Conservation (phyloP, 2,888 invertebrate species). For the Dryadula phaetusa region DNA sequence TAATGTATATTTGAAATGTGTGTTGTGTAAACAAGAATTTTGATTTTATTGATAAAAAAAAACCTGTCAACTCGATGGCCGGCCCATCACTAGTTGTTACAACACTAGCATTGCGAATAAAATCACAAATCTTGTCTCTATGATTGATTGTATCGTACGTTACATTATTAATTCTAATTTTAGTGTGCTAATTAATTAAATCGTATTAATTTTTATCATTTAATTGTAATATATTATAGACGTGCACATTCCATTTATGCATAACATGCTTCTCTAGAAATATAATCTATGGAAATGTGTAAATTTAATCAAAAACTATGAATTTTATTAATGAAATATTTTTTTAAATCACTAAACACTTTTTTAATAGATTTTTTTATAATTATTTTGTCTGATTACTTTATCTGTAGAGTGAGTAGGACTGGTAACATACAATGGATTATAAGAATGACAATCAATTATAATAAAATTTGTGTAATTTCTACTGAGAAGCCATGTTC, state of each 20-base stretch:
- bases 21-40: conserved; percentile 54
- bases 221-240: conserved; percentile 80
- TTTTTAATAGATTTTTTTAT: no score
- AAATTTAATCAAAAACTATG: no score
- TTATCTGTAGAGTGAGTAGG: no score
- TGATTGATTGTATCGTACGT: conserved; percentile 63
- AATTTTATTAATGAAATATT: no score
- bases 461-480: background rate
- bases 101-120: conserved; percentile 46
- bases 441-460: no score
- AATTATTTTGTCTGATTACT: no score
- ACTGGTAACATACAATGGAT: no score
- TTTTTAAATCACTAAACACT: no score
- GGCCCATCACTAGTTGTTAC: conserved; percentile 51
- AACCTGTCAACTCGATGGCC: conserved; percentile 49
- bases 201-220: conserved; percentile 78
- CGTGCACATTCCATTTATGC: conserved; percentile 79
- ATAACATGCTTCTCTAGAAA: conserved; percentile 71
- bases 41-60: conserved; percentile 50
- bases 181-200: conserved; percentile 83
- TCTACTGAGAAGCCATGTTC: conserved; percentile 66
- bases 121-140: conserved; percentile 67
- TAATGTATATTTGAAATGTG: conserved; percentile 52
- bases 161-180: conserved; percentile 77
- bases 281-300: background rate